Evolutionary conservation across 1,140 invertebrate genomes (phyloP).

Genomic region (Nymphalis io): DNA sequence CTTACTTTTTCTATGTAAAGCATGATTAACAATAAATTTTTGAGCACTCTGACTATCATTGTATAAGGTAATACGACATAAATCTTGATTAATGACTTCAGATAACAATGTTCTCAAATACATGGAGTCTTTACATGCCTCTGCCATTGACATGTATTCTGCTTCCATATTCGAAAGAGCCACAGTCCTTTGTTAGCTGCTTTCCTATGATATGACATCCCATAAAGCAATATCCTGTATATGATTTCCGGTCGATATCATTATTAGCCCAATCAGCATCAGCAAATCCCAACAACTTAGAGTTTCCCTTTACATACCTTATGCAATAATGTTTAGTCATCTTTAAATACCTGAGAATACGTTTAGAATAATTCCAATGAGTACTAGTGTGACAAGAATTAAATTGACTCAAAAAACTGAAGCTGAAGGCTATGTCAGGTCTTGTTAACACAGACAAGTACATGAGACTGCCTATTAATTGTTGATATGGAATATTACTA

Average conservation of each 20-base stretch:
- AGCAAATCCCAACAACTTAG: conserved; percentile 14
- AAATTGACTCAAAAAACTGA: conserved; percentile 21
- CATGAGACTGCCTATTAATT: too few relatives aligned
- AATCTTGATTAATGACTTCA: too few relatives aligned
- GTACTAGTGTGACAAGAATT: conserved; percentile 20
- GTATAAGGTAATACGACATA: too few relatives aligned
- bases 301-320: conserved; percentile 4
- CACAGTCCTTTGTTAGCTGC: conserved; percentile 24
- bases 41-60: too few relatives aligned
- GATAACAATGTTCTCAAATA: not conserved
- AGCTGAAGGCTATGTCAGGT: conserved; percentile 15
- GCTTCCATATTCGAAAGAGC: conserved; percentile 25
- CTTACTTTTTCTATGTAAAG: too few relatives aligned
- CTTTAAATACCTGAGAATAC: too few relatives aligned
- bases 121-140: conserved; percentile 22
- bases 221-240: conserved; percentile 25
- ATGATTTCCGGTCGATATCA: conserved; percentile 14
- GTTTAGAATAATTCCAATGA: too few relatives aligned
- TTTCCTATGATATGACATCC: conserved; percentile 20
- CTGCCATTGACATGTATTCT: conserved; percentile 28
- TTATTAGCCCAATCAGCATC: conserved; percentile 32
- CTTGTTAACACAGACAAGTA: conserved; percentile 17
- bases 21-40: too few relatives aligned
- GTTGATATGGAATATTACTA: conserved; percentile 11
- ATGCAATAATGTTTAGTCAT: conserved; percentile 16